A percentile compares a stretch with the other conserved stretches of the same genome.
These are phyloP conservation scores for Dendropsophus ebraccatus DNA, from an alignment of 2,113 vertebrate genomes.

Conservation along the genomic window DNA sequence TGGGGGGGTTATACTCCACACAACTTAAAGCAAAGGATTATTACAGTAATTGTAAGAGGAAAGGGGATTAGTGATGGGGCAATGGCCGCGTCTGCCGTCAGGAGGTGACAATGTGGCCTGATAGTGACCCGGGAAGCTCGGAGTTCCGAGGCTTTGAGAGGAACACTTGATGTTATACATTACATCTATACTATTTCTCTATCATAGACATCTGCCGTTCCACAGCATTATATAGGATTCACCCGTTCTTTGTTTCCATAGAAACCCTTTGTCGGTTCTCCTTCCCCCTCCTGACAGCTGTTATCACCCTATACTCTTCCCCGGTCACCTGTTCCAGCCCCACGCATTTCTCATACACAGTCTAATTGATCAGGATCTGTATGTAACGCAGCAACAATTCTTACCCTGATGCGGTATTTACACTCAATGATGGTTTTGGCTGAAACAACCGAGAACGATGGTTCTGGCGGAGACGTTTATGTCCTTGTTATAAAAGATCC, in stretches of 20 bases:
- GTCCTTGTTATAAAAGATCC: too few species aligned
- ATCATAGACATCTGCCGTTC: conserved; percentile 14
- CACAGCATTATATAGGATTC: conserved; percentile 32
- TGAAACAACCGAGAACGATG: neutral
- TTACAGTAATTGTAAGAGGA: neutral
- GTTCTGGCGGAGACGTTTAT: neutral
- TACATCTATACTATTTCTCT: conserved; percentile 8
- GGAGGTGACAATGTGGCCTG: neutral
- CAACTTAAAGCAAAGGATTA: neutral
- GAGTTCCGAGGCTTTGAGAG: neutral
- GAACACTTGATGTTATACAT: conserved; percentile 33
- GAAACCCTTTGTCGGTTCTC: conserved; percentile 24
- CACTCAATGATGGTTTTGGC: too few species aligned
- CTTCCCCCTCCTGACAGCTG: conserved; percentile 33
- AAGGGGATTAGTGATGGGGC: neutral
- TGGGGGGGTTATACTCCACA: neutral
- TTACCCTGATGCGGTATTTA: neutral
- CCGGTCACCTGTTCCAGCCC: conserved; percentile 6
- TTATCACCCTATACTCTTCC: conserved; percentile 29
- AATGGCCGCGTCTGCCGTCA: neutral
- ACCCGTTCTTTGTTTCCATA: conserved; percentile 10
- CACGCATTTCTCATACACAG: neutral
- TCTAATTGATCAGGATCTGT: conserved; percentile 22
- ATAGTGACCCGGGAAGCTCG: neutral
- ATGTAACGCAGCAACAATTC: neutral